These are phyloP conservation scores for Acanthisitta chloris DNA, from an alignment of 2,113 vertebrate species.

Conservation along the genomic window DNA sequence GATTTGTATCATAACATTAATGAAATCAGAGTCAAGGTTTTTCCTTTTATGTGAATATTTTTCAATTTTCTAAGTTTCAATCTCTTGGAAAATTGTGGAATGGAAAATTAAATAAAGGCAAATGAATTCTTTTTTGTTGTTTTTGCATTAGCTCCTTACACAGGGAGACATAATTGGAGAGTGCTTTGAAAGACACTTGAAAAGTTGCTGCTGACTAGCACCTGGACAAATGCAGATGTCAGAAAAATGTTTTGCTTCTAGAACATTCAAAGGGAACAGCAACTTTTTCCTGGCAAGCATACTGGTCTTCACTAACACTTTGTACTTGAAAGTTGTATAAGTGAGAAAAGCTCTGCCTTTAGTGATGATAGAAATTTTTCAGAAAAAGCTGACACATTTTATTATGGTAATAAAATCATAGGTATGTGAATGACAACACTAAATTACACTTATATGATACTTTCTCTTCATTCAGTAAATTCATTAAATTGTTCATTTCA, in stretches of 20 bases:
- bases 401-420: neutral
- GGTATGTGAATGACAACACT: neutral
- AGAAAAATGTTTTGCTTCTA: neutral
- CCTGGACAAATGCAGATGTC: neutral
- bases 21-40: neutral
- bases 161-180: accelerated
- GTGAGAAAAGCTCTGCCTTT: neutral
- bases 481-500: neutral
- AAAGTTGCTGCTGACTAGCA: neutral
- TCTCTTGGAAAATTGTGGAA: neutral
- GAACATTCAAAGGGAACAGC: neutral
- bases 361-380: neutral
- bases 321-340: neutral
- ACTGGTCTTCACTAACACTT: neutral
- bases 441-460: neutral
- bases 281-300: neutral
- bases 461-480: neutral
- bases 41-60: neutral
- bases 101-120: neutral
- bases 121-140: neutral
- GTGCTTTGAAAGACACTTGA: neutral
- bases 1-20: neutral
- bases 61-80: neutral
- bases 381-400: neutral
- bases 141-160: neutral